A percentile compares a stretch with the other conserved stretches of the same genome.
Conservation (phyloP, 2,888 invertebrate species). For the Bhutanitis thaidina region DNA sequence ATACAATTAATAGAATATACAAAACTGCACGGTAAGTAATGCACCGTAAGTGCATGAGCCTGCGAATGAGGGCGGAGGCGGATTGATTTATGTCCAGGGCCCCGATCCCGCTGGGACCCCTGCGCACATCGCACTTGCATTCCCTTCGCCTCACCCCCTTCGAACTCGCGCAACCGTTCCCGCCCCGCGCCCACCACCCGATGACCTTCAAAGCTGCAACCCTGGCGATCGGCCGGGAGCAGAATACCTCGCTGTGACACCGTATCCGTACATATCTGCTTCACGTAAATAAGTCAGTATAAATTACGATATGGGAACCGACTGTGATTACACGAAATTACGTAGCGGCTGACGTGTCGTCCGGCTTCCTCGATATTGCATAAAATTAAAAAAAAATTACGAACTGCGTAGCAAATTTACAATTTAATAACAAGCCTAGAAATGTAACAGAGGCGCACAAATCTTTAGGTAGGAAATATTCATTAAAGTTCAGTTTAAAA, state of each 20-base stretch:
- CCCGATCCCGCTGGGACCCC: slow-evolving; percentile 35
- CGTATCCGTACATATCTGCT: not conserved
- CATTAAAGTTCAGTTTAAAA: no score
- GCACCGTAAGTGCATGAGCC: slow-evolving; percentile 16
- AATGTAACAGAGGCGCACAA: no score
- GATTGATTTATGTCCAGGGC: slow-evolving; percentile 23
- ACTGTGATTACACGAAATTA: not conserved
- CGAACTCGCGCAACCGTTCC: slow-evolving; percentile 20
- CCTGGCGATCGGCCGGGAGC: slow-evolving; percentile 59
- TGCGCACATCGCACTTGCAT: slow-evolving; percentile 57
- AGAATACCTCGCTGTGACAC: slow-evolving; percentile 32
- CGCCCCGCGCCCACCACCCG: slow-evolving; percentile 25
- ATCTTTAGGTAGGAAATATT: no score
- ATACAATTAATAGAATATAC: not conserved
- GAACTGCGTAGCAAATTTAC: no score
- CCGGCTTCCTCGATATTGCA: no score
- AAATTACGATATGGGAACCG: not conserved
- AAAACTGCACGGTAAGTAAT: not conserved
- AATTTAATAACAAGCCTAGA: no score
- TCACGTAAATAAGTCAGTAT: not conserved
- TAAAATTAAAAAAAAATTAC: no score
- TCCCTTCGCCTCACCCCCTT: slow-evolving; percentile 30
- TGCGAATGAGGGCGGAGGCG: slow-evolving; percentile 8
- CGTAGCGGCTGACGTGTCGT: not conserved
- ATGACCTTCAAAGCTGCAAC: slow-evolving; percentile 67